Conservation (phyloP, 2,797 vertebrate species). For the Cuculus canorus region DNA sequence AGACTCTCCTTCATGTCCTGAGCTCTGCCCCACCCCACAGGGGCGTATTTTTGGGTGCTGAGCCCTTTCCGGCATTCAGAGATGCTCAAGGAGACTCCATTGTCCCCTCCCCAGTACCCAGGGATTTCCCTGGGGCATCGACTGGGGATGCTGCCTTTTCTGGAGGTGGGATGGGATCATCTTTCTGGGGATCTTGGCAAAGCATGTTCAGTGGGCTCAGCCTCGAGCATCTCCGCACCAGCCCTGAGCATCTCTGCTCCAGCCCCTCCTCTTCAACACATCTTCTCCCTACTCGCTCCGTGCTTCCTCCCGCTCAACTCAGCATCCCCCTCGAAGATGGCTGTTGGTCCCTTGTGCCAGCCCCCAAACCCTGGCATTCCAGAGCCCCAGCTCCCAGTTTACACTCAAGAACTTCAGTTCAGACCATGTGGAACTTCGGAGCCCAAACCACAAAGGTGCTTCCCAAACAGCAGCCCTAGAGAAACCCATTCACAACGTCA, state of each 20-base stretch:
- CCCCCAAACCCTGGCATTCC: not conserved
- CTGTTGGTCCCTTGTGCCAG: not conserved
- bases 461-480: rapidly evolving
- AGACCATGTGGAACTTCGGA: not conserved
- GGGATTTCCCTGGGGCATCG: not conserved
- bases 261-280: not conserved
- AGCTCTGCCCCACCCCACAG: not conserved
- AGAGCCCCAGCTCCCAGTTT: not conserved
- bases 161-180: not conserved
- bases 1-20: rapidly evolving
- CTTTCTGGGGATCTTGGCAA: not conserved
- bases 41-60: not conserved
- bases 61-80: not conserved
- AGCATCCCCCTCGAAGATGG: rapidly evolving
- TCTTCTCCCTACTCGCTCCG: rapidly evolving
- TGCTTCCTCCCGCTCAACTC: not conserved
- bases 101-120: not conserved
- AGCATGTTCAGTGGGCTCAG: not conserved
- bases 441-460: not conserved
- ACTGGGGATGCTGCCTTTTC: rapidly evolving
- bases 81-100: not conserved
- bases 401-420: not conserved
- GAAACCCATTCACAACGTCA: not conserved
- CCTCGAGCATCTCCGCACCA: not conserved
- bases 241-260: not conserved